Evolutionary conservation across 2,797 vertebrate species (phyloP).

Genomic region (Chaunax sp.): DNA sequence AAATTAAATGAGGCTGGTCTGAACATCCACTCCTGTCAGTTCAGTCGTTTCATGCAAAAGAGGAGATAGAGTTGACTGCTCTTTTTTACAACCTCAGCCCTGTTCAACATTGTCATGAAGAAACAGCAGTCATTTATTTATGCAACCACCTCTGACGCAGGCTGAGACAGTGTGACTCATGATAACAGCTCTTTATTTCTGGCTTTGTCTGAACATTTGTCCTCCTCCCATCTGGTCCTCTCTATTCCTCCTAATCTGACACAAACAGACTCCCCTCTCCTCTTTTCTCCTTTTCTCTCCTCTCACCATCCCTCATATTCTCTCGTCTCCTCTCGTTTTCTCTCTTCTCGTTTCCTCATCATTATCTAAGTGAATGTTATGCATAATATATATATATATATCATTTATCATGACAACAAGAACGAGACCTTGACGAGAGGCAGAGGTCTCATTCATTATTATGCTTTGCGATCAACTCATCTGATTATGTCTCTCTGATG

Average conservation of each 20-base stretch:
- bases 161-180: conserved; percentile 28
- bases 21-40: not conserved
- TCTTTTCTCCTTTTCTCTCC: not conserved
- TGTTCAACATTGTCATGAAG: not conserved
- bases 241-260: conserved; percentile 44
- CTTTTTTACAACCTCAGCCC: not conserved
- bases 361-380: no score
- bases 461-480: not conserved
- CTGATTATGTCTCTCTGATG: not conserved
- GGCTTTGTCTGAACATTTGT: conserved; percentile 47
- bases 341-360: not conserved
- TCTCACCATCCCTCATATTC: not conserved
- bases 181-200: conserved; percentile 28
- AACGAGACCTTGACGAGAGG: not conserved
- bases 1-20: not conserved
- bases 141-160: conserved; percentile 29
- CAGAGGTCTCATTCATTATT: not conserved
- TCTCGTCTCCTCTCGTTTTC: not conserved
- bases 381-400: not conserved
- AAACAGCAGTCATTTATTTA: conserved; percentile 35
- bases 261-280: no score
- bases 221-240: conserved; percentile 43
- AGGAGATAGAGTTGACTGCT: conserved; percentile 8
- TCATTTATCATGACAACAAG: not conserved
- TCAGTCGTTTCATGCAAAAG: conserved; percentile 9